Percentiles rank a stretch among this genome's conserved stretches.
These are phyloP conservation scores for Thereuonema tuberculata DNA, from an alignment of 1,140 invertebrate genomes.

Conservation along the genomic window DNA sequence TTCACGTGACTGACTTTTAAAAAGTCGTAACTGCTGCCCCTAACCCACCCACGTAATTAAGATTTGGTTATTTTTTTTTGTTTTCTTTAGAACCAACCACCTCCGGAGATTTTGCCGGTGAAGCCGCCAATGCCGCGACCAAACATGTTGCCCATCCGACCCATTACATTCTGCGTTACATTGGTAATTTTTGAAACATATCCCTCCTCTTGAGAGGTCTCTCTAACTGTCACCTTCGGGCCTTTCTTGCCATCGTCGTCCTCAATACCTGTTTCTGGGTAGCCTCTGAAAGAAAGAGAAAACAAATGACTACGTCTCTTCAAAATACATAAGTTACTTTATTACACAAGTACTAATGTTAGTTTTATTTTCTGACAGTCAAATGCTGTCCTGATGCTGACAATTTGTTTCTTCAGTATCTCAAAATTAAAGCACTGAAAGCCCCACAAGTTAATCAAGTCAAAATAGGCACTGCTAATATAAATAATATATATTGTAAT, in stretches of 20 bases:
- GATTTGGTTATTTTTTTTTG: too few species aligned
- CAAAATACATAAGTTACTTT: conserved; percentile 11
- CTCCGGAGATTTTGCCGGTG: conserved; percentile 45
- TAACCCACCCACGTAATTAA: too few species aligned
- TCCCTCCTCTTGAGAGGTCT: conserved; percentile 41
- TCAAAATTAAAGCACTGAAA: too few species aligned
- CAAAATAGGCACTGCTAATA: too few species aligned
- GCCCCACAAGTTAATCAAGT: too few species aligned
- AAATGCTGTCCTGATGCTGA: too few species aligned
- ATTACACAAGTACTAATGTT: neutral
- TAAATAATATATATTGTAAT: too few species aligned
- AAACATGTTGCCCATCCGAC: conserved; percentile 62
- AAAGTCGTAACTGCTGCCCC: too few species aligned
- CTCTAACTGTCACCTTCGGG: conserved; percentile 39
- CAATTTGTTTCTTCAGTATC: too few species aligned
- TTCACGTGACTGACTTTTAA: too few species aligned
- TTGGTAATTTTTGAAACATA: conserved; percentile 50
- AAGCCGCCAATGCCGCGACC: conserved; percentile 67
- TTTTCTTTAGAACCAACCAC: too few species aligned
- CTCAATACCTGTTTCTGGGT: conserved; percentile 42
- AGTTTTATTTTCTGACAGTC: neutral
- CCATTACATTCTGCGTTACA: conserved; percentile 57
- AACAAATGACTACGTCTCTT: conserved; percentile 7
- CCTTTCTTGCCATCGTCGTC: conserved; percentile 35
- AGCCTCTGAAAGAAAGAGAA: conserved; percentile 27